Percentiles rank a stretch among this genome's conserved stretches.
Conservation (phyloP, 64 coral and sea anemone genomes). For the Astreopora myriophthalma region DNA sequence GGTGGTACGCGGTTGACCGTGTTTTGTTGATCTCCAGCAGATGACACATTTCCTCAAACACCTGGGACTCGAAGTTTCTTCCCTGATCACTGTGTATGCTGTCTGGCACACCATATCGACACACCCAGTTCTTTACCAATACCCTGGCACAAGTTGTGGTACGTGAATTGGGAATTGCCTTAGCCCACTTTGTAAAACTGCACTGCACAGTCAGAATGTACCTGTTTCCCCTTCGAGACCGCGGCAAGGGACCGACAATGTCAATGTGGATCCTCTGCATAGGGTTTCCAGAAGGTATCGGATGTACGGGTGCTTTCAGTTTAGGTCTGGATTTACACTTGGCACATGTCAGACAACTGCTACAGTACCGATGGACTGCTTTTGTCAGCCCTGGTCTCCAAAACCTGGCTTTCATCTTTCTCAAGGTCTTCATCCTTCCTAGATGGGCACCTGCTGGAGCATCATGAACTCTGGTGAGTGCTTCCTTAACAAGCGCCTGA, state of each 20-base stretch:
- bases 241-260: constrained; percentile 28
- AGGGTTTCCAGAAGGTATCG: not conserved
- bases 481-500: not conserved
- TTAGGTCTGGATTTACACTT: constrained; percentile 4
- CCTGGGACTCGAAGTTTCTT: constrained; percentile 20
- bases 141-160: not conserved
- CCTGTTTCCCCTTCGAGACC: not conserved
- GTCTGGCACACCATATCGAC: constrained; percentile 24
- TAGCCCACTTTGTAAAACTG: constrained; percentile 30
- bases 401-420: constrained; percentile 53
- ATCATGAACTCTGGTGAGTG: not conserved
- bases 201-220: constrained; percentile 38
- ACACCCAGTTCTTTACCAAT: constrained; percentile 26
- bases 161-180: not conserved
- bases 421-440: constrained; percentile 9
- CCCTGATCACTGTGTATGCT: constrained; percentile 33
- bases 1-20: constrained; percentile 55
- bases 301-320: constrained; percentile 4
- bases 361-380: constrained; percentile 33
- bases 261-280: constrained; percentile 36
- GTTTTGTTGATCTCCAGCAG: constrained; percentile 35
- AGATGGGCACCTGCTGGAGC: not conserved
- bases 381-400: constrained; percentile 29
- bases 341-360: constrained; percentile 42
- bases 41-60: constrained; percentile 51